A percentile compares a stretch with the other conserved stretches of the same genome.
Conservation (phyloP, 1,140 invertebrate species). For the Oncopodura yosiiana region DNA sequence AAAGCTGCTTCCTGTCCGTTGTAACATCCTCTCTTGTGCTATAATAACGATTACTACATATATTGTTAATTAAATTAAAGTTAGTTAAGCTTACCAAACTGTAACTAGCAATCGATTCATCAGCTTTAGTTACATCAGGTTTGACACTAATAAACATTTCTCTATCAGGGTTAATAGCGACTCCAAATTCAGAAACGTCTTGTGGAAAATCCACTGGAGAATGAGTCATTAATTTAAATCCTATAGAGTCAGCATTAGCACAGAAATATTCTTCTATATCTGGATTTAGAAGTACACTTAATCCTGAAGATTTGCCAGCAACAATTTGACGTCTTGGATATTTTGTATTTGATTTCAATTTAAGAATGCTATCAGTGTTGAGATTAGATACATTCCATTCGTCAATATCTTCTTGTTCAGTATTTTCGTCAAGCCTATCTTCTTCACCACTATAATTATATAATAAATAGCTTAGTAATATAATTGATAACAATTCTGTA, state of each 20-base stretch:
- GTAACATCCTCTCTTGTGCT: too few species aligned
- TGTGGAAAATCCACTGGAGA: too few species aligned
- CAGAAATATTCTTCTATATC: conserved; percentile 63
- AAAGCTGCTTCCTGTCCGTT: too few species aligned
- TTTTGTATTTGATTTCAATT: background rate
- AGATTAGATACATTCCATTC: background rate
- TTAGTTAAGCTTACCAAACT: background rate
- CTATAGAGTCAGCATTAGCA: conserved; percentile 60
- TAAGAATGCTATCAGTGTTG: background rate
- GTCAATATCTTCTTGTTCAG: background rate
- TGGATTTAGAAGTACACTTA: conserved; percentile 21
- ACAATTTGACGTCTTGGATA: background rate
- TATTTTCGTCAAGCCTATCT: too few species aligned
- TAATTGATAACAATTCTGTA: background rate
- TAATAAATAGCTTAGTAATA: too few species aligned
- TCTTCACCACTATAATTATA: too few species aligned
- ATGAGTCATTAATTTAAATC: conserved; percentile 62
- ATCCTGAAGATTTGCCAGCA: conserved; percentile 12
- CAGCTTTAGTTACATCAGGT: background rate
- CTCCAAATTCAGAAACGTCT: background rate
- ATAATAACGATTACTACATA: background rate
- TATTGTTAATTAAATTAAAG: background rate
- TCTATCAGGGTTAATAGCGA: background rate
- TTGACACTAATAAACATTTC: background rate
- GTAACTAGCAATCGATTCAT: background rate